Evolutionary conservation across 2,113 vertebrate genomes (phyloP).

Genomic region (Syngnathus floridae): DNA sequence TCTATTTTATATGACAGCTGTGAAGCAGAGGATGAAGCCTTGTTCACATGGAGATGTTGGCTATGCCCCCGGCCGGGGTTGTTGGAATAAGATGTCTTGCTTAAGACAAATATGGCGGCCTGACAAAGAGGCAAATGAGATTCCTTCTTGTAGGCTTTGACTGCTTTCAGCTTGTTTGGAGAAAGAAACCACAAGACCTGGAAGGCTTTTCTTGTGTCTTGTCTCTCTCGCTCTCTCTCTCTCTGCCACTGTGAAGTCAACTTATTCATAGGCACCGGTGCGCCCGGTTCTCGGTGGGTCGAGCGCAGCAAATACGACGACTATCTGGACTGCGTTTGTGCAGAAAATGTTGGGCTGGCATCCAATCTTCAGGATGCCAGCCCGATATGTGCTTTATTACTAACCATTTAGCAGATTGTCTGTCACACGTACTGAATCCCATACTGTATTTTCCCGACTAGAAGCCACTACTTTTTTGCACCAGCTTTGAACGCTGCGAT

Average conservation of each 20-base stretch:
- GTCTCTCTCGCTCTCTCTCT: slow-evolving; percentile 11
- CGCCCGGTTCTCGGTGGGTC: slow-evolving; percentile 9
- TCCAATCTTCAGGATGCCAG: background rate
- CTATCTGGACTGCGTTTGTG: slow-evolving; percentile 35
- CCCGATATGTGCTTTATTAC: no score
- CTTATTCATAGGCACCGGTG: slow-evolving; percentile 30
- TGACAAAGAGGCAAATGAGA: slow-evolving; percentile 35
- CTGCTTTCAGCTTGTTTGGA: slow-evolving; percentile 20
- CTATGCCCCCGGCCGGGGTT: slow-evolving; percentile 29
- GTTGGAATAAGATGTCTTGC: slow-evolving; percentile 55
- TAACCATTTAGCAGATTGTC: no score
- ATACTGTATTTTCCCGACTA: no score
- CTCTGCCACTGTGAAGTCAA: slow-evolving; percentile 27
- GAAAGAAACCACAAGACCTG: slow-evolving; percentile 14
- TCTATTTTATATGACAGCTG: slow-evolving; percentile 27
- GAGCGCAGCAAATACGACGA: slow-evolving; percentile 12
- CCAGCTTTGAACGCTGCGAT: no score
- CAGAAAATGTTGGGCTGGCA: slow-evolving; percentile 20
- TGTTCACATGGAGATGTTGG: slow-evolving; percentile 18
- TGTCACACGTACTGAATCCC: no score
- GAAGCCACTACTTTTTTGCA: no score
- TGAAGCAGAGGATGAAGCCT: slow-evolving; percentile 37
- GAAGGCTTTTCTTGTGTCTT: slow-evolving; percentile 20
- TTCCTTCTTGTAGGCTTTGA: slow-evolving; percentile 32
- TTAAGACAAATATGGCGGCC: slow-evolving; percentile 24